Conservation (phyloP, 2,797 vertebrate genomes). For the Eulemur mongoz region DNA sequence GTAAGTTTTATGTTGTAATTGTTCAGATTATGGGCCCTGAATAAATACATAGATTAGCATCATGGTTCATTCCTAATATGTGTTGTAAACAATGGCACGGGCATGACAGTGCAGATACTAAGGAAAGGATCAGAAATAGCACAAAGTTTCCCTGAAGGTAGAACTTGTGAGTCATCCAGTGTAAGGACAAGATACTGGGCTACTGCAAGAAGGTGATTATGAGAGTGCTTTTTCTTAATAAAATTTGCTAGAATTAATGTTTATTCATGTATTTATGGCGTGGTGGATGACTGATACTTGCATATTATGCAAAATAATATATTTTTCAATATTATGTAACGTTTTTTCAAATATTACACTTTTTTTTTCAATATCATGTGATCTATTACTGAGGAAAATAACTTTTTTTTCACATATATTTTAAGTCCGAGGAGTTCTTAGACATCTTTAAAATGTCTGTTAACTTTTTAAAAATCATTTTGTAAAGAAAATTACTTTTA, state of each 20-base stretch:
- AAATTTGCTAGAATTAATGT: neutral
- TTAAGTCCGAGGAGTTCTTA: slow-evolving; percentile 22
- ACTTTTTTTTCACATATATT: slow-evolving; percentile 17
- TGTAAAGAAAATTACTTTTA: neutral
- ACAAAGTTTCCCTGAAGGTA: neutral
- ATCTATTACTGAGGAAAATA: neutral
- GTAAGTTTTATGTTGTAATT: neutral
- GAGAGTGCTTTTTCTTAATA: neutral
- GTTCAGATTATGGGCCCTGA: neutral
- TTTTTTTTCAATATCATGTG: neutral
- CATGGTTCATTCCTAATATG: neutral
- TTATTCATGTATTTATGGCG: neutral
- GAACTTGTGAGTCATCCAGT: neutral
- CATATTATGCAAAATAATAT: neutral
- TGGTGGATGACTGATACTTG: neutral
- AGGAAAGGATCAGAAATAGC: slow-evolving; percentile 4
- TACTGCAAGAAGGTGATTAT: neutral
- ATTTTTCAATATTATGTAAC: neutral
- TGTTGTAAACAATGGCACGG: neutral
- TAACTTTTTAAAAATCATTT: neutral
- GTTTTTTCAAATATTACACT: neutral
- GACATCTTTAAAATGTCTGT: slow-evolving; percentile 8
- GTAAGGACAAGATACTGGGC: neutral
- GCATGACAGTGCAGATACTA: slow-evolving; percentile 57
- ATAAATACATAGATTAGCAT: neutral